Evolutionary conservation across 2,113 vertebrate genomes (phyloP).

Genomic region (Syrmaticus mikado): DNA sequence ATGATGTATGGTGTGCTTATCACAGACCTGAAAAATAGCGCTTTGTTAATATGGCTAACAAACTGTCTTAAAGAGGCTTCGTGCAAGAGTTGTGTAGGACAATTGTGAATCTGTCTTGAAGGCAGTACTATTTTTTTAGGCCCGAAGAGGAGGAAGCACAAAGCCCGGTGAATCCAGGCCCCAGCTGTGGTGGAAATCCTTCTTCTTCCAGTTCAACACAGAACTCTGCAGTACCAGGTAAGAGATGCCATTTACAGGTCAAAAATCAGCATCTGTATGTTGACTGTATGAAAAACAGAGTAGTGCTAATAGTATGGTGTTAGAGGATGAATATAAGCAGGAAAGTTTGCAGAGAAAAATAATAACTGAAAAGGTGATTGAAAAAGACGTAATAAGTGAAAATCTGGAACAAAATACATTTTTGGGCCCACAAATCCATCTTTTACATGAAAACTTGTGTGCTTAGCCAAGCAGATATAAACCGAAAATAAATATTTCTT

Average conservation of each 20-base stretch:
- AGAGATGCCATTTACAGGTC: not conserved
- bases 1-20: not conserved
- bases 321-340: not conserved
- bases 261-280: not conserved
- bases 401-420: not conserved
- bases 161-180: not conserved
- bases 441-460: not conserved
- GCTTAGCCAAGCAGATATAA: not conserved
- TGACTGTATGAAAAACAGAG: not conserved
- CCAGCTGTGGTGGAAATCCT: constrained; percentile 27
- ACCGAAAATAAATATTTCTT: not conserved
- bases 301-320: not conserved
- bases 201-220: constrained; percentile 60
- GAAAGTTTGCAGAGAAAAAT: not conserved
- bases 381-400: not conserved
- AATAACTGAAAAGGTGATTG: not conserved
- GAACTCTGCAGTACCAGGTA: constrained; percentile 82
- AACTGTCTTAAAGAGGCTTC: not conserved
- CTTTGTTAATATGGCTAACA: not conserved
- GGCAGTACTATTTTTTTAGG: constrained; percentile 16
- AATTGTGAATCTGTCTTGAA: not conserved
- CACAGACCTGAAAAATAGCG: not conserved
- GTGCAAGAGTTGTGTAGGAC: not conserved
- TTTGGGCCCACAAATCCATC: not conserved
- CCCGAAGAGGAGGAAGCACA: not conserved